Percentiles rank a stretch among this genome's conserved stretches.
Evolutionary conservation across 2,888 invertebrate genomes (phyloP).

Genomic region (Melipona bicolor): DNA sequence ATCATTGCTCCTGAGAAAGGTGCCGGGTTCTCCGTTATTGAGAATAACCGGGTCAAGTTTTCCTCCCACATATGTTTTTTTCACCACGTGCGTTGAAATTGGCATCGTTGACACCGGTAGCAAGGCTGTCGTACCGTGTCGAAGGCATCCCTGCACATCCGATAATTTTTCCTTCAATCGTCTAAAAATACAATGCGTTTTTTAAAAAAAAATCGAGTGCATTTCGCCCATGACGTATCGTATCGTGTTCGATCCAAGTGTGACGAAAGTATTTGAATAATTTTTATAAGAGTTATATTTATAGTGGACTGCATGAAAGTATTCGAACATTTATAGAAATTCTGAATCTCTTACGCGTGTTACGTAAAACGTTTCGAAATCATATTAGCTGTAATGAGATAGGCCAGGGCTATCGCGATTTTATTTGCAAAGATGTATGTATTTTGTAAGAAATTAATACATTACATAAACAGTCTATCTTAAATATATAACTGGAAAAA

Average conservation of each 20-base stretch:
- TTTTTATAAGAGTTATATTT: no score
- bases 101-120: conserved; percentile 31
- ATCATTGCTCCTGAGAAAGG: conserved; percentile 48
- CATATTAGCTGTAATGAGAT: neutral
- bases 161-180: conserved; percentile 33
- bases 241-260: neutral
- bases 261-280: neutral
- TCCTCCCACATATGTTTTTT: conserved; percentile 40
- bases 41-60: conserved; percentile 75
- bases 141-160: neutral
- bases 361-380: neutral
- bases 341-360: neutral
- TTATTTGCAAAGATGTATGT: neutral
- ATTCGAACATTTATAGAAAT: neutral
- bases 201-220: neutral
- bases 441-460: no score
- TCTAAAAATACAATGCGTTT: neutral
- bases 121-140: neutral
- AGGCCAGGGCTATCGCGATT: neutral
- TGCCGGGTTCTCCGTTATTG: conserved; percentile 54
- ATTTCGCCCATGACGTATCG: no score
- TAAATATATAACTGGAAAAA: no score
- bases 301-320: neutral
- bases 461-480: no score
- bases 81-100: conserved; percentile 28